Percentiles rank a stretch among this genome's conserved stretches.
These are phyloP conservation scores for Eupithecia abbreviata DNA, from an alignment of 2,888 invertebrate species.

Conservation along the genomic window DNA sequence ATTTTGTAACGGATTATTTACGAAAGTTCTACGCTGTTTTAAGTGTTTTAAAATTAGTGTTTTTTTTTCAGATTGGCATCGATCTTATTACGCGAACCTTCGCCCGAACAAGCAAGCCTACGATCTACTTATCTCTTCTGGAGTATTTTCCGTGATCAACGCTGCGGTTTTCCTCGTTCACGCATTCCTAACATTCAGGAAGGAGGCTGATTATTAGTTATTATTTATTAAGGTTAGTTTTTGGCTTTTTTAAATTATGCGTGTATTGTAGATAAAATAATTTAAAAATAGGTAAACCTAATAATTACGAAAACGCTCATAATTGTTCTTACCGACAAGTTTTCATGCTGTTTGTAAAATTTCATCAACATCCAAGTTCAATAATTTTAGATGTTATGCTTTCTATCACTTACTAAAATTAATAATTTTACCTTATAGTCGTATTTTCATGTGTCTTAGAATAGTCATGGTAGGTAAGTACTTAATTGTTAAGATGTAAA, in stretches of 20 bases:
- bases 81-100: slow-evolving; percentile 78
- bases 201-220: slow-evolving; percentile 78
- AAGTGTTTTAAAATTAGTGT: slow-evolving; percentile 4
- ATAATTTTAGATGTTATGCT: neutral
- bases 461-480: slow-evolving; percentile 5
- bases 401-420: slow-evolving; percentile 12
- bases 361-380: neutral
- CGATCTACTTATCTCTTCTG: slow-evolving; percentile 86
- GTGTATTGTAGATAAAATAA: slow-evolving; percentile 42
- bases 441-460: slow-evolving; percentile 17
- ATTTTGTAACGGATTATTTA: neutral
- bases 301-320: slow-evolving; percentile 18
- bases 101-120: slow-evolving; percentile 87
- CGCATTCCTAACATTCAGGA: slow-evolving; percentile 84
- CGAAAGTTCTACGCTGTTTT: neutral
- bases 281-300: slow-evolving; percentile 17
- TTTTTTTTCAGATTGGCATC: slow-evolving; percentile 75
- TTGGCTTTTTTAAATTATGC: slow-evolving; percentile 20
- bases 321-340: slow-evolving; percentile 13
- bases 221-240: slow-evolving; percentile 15
- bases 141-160: slow-evolving; percentile 85
- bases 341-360: slow-evolving; percentile 12
- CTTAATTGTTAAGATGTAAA: slow-evolving; percentile 24
- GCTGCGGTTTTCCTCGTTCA: slow-evolving; percentile 85
- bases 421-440: neutral